Evolutionary conservation across 2,113 vertebrate species (phyloP).

Genomic region (Xiphias gladius): DNA sequence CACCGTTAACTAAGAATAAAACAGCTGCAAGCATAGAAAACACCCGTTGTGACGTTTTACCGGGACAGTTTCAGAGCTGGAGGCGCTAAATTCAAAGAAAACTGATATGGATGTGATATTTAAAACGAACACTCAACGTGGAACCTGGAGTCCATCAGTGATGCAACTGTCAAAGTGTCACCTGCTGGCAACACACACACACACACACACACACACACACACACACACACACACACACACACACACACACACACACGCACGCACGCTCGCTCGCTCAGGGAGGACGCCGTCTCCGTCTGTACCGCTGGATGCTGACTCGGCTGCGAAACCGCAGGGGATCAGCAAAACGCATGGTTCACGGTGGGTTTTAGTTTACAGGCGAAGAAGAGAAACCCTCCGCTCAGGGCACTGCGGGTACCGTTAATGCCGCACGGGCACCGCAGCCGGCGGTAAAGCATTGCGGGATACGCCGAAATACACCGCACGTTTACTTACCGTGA

Average conservation of each 20-base stretch:
- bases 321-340: not conserved
- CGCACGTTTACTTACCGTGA: conserved; percentile 45
- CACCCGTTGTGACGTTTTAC: not conserved
- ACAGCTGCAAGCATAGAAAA: not conserved
- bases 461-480: not conserved
- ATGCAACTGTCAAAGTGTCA: conserved; percentile 8
- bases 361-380: not conserved
- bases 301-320: conserved; percentile 6
- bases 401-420: not conserved
- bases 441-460: conserved; percentile 43
- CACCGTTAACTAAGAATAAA: too few species aligned
- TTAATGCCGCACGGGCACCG: not conserved
- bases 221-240: too few species aligned
- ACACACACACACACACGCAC: too few species aligned
- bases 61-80: not conserved
- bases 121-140: not conserved
- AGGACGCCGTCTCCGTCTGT: not conserved
- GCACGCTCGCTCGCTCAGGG: not conserved
- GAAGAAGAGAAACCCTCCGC: not conserved
- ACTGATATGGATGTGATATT: not conserved
- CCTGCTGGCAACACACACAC: not conserved
- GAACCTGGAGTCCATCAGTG: not conserved
- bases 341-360: not conserved
- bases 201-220: not conserved
- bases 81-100: not conserved